Conservation (phyloP, 2,797 vertebrate species). For the Microctenopoma steveboyesi region DNA sequence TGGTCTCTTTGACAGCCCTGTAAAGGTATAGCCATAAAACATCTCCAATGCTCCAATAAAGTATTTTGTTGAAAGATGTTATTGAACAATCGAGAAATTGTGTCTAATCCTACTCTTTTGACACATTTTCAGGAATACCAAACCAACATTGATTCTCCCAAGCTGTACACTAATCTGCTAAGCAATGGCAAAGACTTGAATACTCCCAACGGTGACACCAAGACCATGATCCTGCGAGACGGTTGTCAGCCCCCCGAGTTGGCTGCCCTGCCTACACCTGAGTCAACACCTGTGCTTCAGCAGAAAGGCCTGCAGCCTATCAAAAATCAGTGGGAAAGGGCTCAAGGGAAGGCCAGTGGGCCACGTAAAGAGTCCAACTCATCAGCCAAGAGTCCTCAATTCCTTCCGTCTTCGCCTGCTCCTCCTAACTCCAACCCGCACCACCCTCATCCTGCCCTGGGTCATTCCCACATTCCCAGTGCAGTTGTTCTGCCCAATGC, state of each 20-base stretch:
- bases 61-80: conserved; percentile 15
- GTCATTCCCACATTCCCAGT: conserved; percentile 95
- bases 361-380: conserved; percentile 88
- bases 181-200: conserved; percentile 90
- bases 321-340: conserved; percentile 93
- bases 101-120: conserved; percentile 40
- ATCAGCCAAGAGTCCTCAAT: conserved; percentile 89
- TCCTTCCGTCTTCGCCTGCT: conserved; percentile 90
- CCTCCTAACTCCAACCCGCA: conserved; percentile 71
- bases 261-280: conserved; percentile 94
- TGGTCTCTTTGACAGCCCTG: conserved; percentile 95
- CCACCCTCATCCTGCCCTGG: conserved; percentile 85
- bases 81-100: conserved; percentile 21
- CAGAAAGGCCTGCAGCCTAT: conserved; percentile 94
- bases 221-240: conserved; percentile 90
- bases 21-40: conserved; percentile 82
- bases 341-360: conserved; percentile 84
- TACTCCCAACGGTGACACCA: conserved; percentile 87
- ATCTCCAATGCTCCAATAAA: conserved; percentile 13
- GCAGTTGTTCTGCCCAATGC: conserved; percentile 98
- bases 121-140: conserved; percentile 87
- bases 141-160: conserved; percentile 92
- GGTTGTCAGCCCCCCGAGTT: conserved; percentile 93
- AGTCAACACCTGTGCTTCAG: conserved; percentile 96
- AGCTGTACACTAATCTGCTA: conserved; percentile 94